Base-by-base conservation (phyloP, 2,113 vertebrate species). In the Crotophaga sulcirostris region DNA sequence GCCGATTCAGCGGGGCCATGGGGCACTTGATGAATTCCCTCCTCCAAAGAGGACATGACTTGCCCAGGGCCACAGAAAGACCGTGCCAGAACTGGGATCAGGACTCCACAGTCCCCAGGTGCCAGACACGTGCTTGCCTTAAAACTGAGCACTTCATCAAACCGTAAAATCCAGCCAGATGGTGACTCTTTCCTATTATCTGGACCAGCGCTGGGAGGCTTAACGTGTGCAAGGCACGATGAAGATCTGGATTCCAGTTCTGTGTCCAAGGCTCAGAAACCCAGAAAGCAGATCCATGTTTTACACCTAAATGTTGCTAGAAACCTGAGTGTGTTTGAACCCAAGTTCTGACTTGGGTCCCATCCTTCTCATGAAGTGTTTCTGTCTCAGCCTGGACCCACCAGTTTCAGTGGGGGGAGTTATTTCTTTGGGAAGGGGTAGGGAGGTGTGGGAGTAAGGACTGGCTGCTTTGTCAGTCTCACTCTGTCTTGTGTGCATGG, bases 141-240 rank as follows among this genome's bases (percentile, higher is more conserved):
- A 91, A 96, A 96, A 87, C 89, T 91, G 91, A 95, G 94, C 96
- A 97, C 95, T 95, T 97, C 95, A 97, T 97, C 95, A 97, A 96
- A 94, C 95, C 69, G 13, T 95, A 97, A 97, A 97, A 95, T 87
- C 93, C 91, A 95, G 94, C 96, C 95, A 97, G 94, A 97, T 97
- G 96, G 94, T 96, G 94, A 96, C 80, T 96, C 94, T 92, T 56
- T 93, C 89, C 94, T 95, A 69, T 94, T 94, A 94, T 93, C 84
- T 95, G 89, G 73, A 79, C 84, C 87, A 51, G 87, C 60, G 91
- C 89, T 92, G 81, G 40, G 84, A 95, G 84, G 91, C 91, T 94
- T 96, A 97, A 96, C 5, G 60, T 95, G 93, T 79, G 74, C 84
- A 95, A 91, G 74, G 87, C 95, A 92, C 33, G 33, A 73, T 56